Percentiles rank a stretch among this genome's conserved stretches.
Conservation (phyloP, 2,888 invertebrate genomes). For the Erpobdella octoculata region DNA sequence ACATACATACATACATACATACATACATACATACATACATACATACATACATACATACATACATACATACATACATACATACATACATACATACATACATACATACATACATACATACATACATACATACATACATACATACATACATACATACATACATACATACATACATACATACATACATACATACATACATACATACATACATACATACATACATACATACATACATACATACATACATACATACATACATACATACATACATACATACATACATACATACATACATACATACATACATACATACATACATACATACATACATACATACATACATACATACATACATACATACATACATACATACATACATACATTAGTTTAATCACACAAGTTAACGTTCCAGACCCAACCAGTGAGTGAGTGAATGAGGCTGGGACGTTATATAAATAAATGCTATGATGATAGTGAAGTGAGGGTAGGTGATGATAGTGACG, state of each 20-base stretch:
- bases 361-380: no score
- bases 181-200: constrained; percentile 17
- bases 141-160: constrained; percentile 12
- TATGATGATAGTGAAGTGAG: no score
- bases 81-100: background rate
- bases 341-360: constrained; percentile 4
- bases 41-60: background rate
- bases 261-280: constrained; percentile 22
- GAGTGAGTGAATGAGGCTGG: no score
- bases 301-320: constrained; percentile 25
- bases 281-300: constrained; percentile 24
- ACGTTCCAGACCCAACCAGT: no score
- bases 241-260: constrained; percentile 20
- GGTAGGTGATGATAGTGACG: no score
- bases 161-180: constrained; percentile 20
- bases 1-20: background rate
- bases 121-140: background rate
- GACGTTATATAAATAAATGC: no score
- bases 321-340: constrained; percentile 15
- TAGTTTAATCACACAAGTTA: no score
- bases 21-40: background rate
- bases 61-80: background rate
- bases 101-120: constrained; percentile 4
- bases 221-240: constrained; percentile 19
- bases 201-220: constrained; percentile 22